These are phyloP conservation scores for Pyrrhia umbra DNA, from an alignment of 2,888 invertebrate genomes.

Conservation along the genomic window DNA sequence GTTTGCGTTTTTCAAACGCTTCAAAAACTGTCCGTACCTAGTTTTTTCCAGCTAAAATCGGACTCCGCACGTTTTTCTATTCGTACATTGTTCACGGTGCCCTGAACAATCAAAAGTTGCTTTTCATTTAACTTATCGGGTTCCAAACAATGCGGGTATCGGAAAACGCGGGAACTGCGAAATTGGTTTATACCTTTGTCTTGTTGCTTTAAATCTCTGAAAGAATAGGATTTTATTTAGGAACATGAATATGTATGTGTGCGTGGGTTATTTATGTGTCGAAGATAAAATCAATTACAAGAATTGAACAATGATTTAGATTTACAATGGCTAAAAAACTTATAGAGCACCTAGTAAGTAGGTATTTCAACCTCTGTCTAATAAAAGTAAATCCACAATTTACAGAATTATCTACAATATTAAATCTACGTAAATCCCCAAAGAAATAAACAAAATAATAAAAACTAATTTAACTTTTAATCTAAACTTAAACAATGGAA, in stretches of 20 bases:
- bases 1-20: constrained; percentile 64
- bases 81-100: constrained; percentile 66
- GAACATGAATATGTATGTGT: constrained; percentile 41
- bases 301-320: constrained; percentile 21
- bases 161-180: constrained; percentile 65
- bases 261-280: constrained; percentile 44
- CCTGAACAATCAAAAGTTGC: constrained; percentile 80
- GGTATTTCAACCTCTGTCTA: too few species aligned
- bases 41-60: constrained; percentile 56
- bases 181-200: constrained; percentile 81
- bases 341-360: too few species aligned
- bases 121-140: constrained; percentile 81
- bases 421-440: not conserved
- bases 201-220: constrained; percentile 71
- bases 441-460: constrained; percentile 4
- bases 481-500: constrained; percentile 8
- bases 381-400: too few species aligned
- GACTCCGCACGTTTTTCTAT: constrained; percentile 48
- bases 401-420: not conserved
- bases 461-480: constrained; percentile 47
- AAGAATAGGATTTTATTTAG: constrained; percentile 62
- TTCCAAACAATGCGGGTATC: constrained; percentile 75
- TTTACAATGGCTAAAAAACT: not conserved
- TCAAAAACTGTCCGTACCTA: constrained; percentile 62
- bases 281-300: constrained; percentile 45